phyloP scores from a whole-genome alignment of 2,888 invertebrate species.

The Thecophora atra region DNA sequence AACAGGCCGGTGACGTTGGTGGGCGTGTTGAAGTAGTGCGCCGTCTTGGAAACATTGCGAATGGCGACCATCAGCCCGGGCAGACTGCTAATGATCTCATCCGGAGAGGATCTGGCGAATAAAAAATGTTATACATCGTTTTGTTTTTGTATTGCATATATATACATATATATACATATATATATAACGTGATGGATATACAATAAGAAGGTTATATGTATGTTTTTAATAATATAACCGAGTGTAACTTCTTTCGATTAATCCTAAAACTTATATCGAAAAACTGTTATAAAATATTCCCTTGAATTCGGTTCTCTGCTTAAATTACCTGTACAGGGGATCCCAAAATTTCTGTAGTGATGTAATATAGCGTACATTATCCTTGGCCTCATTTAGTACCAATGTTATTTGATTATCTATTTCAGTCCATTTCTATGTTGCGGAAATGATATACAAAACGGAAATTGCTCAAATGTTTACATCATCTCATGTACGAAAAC shows the following conservation, averaged over 20 bases:
- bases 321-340: slow-evolving; percentile 76
- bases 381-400: slow-evolving; percentile 82
- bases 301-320: background rate
- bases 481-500: background rate
- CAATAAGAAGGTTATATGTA: too few species aligned
- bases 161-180: too few species aligned
- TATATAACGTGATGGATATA: too few species aligned
- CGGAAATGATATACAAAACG: too few species aligned
- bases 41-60: slow-evolving; percentile 84
- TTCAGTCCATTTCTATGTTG: slow-evolving; percentile 84
- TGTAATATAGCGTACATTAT: slow-evolving; percentile 87
- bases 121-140: too few species aligned
- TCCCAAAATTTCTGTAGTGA: slow-evolving; percentile 86
- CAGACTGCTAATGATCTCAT: slow-evolving; percentile 58
- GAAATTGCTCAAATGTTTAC: background rate
- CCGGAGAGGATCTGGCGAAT: slow-evolving; percentile 54
- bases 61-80: slow-evolving; percentile 82
- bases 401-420: slow-evolving; percentile 79
- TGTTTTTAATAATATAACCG: too few species aligned
- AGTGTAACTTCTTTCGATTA: too few species aligned
- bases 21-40: slow-evolving; percentile 82
- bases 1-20: slow-evolving; percentile 81
- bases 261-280: too few species aligned
- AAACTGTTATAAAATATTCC: background rate
- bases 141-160: too few species aligned